A percentile compares a stretch with the other conserved stretches of the same genome.
phyloP scores from a whole-genome alignment of 2,888 invertebrate genomes.

The Aphrophora alni region DNA sequence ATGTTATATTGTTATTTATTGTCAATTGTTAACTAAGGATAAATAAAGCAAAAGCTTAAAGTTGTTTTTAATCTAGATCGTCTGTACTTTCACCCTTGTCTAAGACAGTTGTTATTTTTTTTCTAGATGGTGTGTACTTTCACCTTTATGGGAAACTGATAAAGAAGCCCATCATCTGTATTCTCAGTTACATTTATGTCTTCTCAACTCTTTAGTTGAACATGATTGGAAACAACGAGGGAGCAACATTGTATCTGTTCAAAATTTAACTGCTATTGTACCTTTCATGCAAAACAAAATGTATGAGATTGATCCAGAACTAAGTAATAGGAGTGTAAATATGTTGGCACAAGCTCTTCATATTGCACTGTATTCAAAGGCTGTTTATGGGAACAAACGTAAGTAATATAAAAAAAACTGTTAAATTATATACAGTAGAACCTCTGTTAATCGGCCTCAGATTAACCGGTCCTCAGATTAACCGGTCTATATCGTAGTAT shows the following conservation, averaged over 20 bases:
- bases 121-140: constrained; percentile 73
- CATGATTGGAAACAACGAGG: constrained; percentile 59
- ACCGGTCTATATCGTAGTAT: too few species aligned
- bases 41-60: too few species aligned
- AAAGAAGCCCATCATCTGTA: constrained; percentile 59
- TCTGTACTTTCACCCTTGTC: too few species aligned
- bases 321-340: constrained; percentile 67
- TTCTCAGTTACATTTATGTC: constrained; percentile 70
- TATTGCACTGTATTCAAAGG: constrained; percentile 77
- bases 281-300: constrained; percentile 58
- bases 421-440: too few species aligned
- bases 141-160: constrained; percentile 63
- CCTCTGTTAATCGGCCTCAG: too few species aligned
- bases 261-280: constrained; percentile 64
- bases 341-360: constrained; percentile 85
- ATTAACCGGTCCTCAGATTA: too few species aligned
- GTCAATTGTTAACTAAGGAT: too few species aligned
- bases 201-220: constrained; percentile 70
- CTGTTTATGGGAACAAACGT: constrained; percentile 78
- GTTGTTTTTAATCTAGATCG: too few species aligned
- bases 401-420: constrained; percentile 54
- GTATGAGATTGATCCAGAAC: constrained; percentile 56
- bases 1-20: too few species aligned
- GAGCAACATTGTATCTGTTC: constrained; percentile 69
- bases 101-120: constrained; percentile 7